Evolutionary conservation across 2,888 invertebrate genomes (phyloP), one percentile per base, ranked within the genome.

Genomic region (Tenthredo notha): DNA sequence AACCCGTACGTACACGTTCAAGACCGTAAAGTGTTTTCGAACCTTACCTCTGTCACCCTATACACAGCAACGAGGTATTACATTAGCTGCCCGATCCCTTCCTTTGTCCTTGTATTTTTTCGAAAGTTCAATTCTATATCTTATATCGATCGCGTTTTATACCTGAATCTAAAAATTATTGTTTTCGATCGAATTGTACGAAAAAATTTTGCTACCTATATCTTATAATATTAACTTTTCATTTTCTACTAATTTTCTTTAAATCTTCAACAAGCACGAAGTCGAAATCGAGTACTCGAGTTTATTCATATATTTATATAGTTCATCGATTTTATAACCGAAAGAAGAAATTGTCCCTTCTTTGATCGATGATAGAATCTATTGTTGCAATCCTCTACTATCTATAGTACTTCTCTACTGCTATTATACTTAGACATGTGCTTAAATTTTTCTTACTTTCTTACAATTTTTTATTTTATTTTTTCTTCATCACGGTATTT

Each of bases 1-100:
- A 90, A 91, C 90, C 89, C 29, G n/a, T 15, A 25, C 10, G 10
- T 21, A 21, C 21, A 33, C 65, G 54, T 65, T 25, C 72, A 77
- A 67, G 40, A 80, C 80, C 80, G 58, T 80, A 61, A 58, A 61
- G 40, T 80, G 80, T 80, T 80, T 80, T 43, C 80, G 65, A 77
- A 25, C 12, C 40, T 80, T 78, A 47, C 47, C 25, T 29, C 58
- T 58, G 47, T 50, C 80, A 37, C 61, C 61, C 77, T 61, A 21
- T 61, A 21, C 40, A n/a, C 29, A 40, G 15, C 21, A 77, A 7
- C 4, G 29, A 61, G 37, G 50, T 33, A 54, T 54, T 77, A 77
- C 15, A 29, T 12, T 33, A 77, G 43, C 10, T 50, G 54, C 54
- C 50, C 37, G 40, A 25, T 21, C 15, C 50, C 21, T 77, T 77